Conservation (phyloP, 2,888 invertebrate species). For the Nematopogon swammerdamellus region DNA sequence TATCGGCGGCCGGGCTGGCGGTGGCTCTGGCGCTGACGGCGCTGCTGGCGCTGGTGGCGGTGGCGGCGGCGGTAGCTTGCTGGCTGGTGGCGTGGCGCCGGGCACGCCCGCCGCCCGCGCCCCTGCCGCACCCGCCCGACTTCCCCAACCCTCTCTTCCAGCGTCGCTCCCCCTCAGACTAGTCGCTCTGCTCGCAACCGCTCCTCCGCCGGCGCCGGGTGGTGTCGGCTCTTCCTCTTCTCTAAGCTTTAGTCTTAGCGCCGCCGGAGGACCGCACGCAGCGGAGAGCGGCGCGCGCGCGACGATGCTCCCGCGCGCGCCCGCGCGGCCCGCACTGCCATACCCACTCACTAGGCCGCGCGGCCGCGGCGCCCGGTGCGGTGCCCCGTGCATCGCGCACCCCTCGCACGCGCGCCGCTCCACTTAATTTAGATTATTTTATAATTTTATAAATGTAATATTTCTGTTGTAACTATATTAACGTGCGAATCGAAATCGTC, state of each 20-base stretch:
- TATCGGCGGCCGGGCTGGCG: constrained; percentile 90
- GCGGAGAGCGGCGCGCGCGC: constrained; percentile 44
- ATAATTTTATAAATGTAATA: constrained; percentile 17
- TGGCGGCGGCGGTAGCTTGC: constrained; percentile 92
- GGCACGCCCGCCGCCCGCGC: constrained; percentile 82
- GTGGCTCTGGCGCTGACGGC: constrained; percentile 91
- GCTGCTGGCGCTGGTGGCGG: constrained; percentile 85
- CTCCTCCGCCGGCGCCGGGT: constrained; percentile 54
- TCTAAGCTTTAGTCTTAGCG: constrained; percentile 41
- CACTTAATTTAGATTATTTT: constrained; percentile 23
- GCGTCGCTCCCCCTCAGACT: constrained; percentile 33
- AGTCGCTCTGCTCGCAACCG: constrained; percentile 34
- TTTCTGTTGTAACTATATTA: constrained; percentile 24
- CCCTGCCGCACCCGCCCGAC: constrained; percentile 91
- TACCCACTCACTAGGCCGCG: constrained; percentile 8
- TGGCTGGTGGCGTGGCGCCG: constrained; percentile 93
- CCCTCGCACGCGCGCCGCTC: neutral
- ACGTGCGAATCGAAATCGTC: constrained; percentile 33
- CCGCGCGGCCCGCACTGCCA: constrained; percentile 16
- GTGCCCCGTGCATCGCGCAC: constrained; percentile 39
- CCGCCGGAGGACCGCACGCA: constrained; percentile 51
- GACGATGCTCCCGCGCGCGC: constrained; percentile 18
- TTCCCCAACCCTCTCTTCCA: constrained; percentile 90
- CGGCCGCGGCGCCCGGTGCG: constrained; percentile 34
- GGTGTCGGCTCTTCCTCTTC: constrained; percentile 46